Percentiles rank a stretch among this genome's conserved stretches.
phyloP scores from a whole-genome alignment of 53 echinoderm and acorn worm species.

The Zoroaster sp. region DNA sequence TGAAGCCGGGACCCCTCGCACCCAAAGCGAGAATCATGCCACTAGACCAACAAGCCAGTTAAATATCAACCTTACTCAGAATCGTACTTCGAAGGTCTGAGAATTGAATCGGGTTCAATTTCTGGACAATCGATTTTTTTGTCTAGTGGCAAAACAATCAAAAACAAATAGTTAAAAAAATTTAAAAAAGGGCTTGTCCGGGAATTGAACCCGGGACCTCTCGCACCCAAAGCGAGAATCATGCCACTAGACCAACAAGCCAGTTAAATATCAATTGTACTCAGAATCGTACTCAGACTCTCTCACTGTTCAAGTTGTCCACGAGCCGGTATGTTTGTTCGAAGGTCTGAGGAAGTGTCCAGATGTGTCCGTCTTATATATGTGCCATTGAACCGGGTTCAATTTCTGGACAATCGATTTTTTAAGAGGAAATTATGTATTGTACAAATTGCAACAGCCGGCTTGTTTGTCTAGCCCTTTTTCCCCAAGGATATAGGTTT shows the following conservation, averaged over 20 bases:
- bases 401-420: too few relatives aligned
- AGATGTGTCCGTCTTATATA: too few relatives aligned
- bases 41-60: not conserved
- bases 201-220: slow-evolving; percentile 11
- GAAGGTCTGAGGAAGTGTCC: too few relatives aligned
- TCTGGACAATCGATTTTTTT: not conserved
- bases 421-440: too few relatives aligned
- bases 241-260: not conserved
- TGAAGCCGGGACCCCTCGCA: slow-evolving; percentile 26
- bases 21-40: slow-evolving; percentile 10
- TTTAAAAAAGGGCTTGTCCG: not conserved
- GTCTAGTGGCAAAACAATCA: not conserved
- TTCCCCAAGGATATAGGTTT: too few relatives aligned
- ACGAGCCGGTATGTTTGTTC: too few relatives aligned
- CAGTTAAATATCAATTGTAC: too few relatives aligned
- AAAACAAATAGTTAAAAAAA: not conserved
- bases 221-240: not conserved
- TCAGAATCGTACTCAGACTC: too few relatives aligned
- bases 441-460: too few relatives aligned
- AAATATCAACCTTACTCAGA: not conserved
- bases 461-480: too few relatives aligned
- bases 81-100: not conserved
- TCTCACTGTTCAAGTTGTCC: too few relatives aligned
- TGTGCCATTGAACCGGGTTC: too few relatives aligned
- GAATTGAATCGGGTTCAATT: not conserved